These are phyloP conservation scores for Sinodicranocentrus sp. DNA, from an alignment of 2,888 invertebrate species.

Conservation along the genomic window DNA sequence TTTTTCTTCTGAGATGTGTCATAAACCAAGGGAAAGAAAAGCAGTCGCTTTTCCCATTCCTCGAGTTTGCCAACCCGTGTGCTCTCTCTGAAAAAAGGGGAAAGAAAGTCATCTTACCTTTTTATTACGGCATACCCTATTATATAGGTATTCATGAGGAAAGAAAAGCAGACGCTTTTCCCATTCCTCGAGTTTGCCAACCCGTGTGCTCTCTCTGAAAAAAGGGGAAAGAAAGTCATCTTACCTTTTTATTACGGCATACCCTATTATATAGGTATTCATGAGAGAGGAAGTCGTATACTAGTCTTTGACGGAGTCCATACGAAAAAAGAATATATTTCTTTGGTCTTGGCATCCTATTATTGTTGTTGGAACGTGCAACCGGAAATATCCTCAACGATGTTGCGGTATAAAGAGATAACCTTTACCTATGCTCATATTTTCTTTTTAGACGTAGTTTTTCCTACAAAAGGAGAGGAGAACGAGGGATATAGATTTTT, in stretches of 20 bases:
- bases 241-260: slow-evolving; percentile 1
- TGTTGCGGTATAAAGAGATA: slow-evolving; percentile 52
- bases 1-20: slow-evolving; percentile 45
- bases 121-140: not conserved
- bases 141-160: not conserved
- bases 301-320: slow-evolving; percentile 41
- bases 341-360: slow-evolving; percentile 46
- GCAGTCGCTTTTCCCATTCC: too few species aligned
- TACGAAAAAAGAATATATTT: slow-evolving; percentile 11
- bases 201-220: not conserved
- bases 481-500: too few species aligned
- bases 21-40: slow-evolving; percentile 43
- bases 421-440: slow-evolving; percentile 38
- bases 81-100: not conserved
- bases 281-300: slow-evolving; percentile 10
- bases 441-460: not conserved
- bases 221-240: not conserved
- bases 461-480: not conserved
- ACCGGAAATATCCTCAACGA: slow-evolving; percentile 57
- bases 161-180: too few species aligned
- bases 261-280: not conserved
- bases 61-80: slow-evolving; percentile 8
- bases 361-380: slow-evolving; percentile 55
- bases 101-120: not conserved
- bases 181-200: too few species aligned